phyloP scores from a whole-genome alignment of 2,113 vertebrate genomes.

The Procavia capensis region DNA sequence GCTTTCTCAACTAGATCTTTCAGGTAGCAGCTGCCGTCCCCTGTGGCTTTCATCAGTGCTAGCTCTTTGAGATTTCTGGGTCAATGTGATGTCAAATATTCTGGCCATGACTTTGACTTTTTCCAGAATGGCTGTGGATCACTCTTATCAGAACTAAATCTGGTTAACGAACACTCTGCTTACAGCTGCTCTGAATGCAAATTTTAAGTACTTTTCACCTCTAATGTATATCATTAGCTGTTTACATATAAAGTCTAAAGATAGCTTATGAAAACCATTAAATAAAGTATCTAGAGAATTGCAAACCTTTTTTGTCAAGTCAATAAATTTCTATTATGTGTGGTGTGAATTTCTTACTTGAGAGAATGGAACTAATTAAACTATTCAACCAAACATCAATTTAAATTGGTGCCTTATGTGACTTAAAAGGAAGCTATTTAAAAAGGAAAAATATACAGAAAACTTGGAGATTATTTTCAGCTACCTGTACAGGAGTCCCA shows the following conservation, averaged over 20 bases:
- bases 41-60: background rate
- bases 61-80: background rate
- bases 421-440: background rate
- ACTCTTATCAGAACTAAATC: slow-evolving; percentile 36
- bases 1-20: background rate
- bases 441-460: slow-evolving; percentile 25
- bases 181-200: background rate
- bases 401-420: background rate
- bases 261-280: background rate
- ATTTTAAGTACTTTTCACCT: slow-evolving; percentile 14
- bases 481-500: background rate
- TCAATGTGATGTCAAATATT: background rate
- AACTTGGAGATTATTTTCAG: background rate
- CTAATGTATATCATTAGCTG: slow-evolving; percentile 55
- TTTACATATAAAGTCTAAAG: background rate
- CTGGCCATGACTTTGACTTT: background rate
- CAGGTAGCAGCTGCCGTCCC: slow-evolving; percentile 50
- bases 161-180: slow-evolving; percentile 29
- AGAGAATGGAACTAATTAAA: slow-evolving; percentile 67
- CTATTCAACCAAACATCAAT: slow-evolving; percentile 23
- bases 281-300: background rate
- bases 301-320: slow-evolving; percentile 34
- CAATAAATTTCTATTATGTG: background rate
- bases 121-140: background rate
- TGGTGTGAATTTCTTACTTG: slow-evolving; percentile 8